Conservation (phyloP, 2,113 vertebrate genomes). For the Pelobates fuscus region DNA sequence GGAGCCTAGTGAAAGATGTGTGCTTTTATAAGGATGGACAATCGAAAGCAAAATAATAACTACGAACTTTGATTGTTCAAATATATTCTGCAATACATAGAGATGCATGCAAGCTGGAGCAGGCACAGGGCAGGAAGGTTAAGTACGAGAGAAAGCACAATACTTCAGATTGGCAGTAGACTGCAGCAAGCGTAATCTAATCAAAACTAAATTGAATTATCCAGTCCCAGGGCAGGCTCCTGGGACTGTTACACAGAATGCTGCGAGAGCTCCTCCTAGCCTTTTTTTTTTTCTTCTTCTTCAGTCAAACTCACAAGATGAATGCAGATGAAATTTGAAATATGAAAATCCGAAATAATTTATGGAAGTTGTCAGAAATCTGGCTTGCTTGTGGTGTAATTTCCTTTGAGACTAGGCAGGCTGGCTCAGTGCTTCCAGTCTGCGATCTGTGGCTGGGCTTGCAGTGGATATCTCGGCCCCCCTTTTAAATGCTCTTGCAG, state of each 20-base stretch:
- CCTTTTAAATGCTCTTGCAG: conserved; percentile 89
- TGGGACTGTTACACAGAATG: conserved; percentile 89
- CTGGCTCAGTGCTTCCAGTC: conserved; percentile 75
- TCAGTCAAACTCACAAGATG: conserved; percentile 86
- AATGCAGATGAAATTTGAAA: conserved; percentile 99
- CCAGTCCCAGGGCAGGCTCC: conserved; percentile 92
- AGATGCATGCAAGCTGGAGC: conserved; percentile 86
- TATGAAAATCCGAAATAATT: conserved; percentile 99
- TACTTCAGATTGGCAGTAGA: conserved; percentile 99
- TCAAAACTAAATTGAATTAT: conserved; percentile 99
- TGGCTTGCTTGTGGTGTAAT: conserved; percentile 85
- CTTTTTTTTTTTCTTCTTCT: conserved; percentile 85
- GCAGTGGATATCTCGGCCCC: conserved; percentile 77
- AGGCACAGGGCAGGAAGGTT: conserved; percentile 97
- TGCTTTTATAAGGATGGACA: conserved; percentile 96
- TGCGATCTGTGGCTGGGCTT: conserved; percentile 76
- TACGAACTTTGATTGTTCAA: conserved; percentile 98
- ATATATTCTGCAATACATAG: conserved; percentile 94
- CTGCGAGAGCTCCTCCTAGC: conserved; percentile 87
- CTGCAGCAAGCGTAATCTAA: conserved; percentile 99
- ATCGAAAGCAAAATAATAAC: conserved; percentile 99
- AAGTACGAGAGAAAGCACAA: conserved; percentile 99
- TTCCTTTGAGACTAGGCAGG: conserved; percentile 81
- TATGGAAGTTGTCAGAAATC: conserved; percentile 98
- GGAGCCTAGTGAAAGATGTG: conserved; percentile 91